These are phyloP conservation scores for Menura novaehollandiae DNA, from an alignment of 2,113 vertebrate genomes.

Conservation along the genomic window DNA sequence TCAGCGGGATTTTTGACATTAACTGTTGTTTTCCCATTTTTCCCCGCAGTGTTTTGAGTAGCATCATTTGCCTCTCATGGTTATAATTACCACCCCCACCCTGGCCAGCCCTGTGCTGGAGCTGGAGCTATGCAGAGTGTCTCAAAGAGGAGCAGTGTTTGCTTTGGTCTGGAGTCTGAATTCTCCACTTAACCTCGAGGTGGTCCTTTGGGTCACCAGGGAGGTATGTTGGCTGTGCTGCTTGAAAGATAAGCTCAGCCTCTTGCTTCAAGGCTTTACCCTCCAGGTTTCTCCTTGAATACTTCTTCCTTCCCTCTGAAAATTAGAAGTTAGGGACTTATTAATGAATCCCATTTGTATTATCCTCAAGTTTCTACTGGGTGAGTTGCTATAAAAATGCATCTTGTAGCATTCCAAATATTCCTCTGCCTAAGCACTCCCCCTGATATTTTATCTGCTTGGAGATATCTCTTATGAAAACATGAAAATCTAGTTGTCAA, in stretches of 20 bases:
- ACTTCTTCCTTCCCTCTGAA: background rate
- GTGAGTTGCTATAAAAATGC: background rate
- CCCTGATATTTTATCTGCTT: background rate
- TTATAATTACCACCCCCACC: rapidly evolving
- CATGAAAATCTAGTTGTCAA: no score
- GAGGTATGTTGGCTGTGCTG: background rate
- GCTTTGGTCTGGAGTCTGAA: background rate
- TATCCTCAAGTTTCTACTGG: background rate
- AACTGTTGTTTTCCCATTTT: background rate
- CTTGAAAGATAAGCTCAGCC: background rate
- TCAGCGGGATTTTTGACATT: background rate
- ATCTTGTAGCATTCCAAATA: background rate
- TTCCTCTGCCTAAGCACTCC: background rate
- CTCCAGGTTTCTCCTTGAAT: background rate
- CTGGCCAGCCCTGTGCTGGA: background rate
- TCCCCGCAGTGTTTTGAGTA: background rate
- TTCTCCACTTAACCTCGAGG: background rate
- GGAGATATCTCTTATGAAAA: no score
- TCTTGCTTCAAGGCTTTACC: background rate
- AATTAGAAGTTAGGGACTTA: background rate
- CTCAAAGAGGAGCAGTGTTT: background rate
- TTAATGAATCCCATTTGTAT: background rate
- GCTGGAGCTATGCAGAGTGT: background rate
- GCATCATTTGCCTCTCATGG: background rate
- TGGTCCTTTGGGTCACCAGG: background rate